These are phyloP conservation scores for Charanyca ferruginea DNA, from an alignment of 2,888 invertebrate species.

Conservation along the genomic window DNA sequence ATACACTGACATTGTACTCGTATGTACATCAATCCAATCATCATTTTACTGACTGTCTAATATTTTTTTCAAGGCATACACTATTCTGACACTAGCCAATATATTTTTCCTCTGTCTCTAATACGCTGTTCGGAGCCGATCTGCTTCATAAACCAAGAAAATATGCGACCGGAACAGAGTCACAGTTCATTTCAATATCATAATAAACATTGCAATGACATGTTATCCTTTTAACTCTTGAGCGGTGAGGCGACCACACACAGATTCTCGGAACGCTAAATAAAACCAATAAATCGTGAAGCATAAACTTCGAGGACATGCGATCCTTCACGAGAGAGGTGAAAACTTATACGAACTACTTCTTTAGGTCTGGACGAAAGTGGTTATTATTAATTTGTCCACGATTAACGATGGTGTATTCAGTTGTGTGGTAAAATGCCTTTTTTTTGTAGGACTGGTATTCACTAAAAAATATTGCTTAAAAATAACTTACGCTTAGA, in stretches of 20 bases:
- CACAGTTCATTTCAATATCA: conserved; percentile 20
- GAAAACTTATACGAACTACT: conserved; percentile 11
- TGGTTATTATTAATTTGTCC: not conserved
- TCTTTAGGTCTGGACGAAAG: not conserved
- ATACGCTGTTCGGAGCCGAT: not conserved
- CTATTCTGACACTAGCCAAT: not conserved
- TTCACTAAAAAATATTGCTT: too few species aligned
- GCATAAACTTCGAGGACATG: conserved; percentile 42
- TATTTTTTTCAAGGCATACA: too few species aligned
- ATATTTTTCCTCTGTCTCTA: not conserved
- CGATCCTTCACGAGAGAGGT: conserved; percentile 35
- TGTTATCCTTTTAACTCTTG: conserved; percentile 34
- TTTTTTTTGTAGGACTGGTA: not conserved
- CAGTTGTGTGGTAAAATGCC: not conserved
- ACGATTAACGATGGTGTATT: not conserved
- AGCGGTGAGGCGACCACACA: conserved; percentile 41
- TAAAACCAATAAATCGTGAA: conserved; percentile 51
- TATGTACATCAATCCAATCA: too few species aligned
- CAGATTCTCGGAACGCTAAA: conserved; percentile 47
- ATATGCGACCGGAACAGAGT: not conserved
- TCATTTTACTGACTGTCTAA: too few species aligned
- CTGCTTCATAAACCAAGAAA: not conserved
- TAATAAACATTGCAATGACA: conserved; percentile 23
- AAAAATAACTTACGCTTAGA: too few species aligned
- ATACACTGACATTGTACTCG: too few species aligned